phyloP scores from a whole-genome alignment of 2,113 vertebrate genomes.

The Delphinus delphis region DNA sequence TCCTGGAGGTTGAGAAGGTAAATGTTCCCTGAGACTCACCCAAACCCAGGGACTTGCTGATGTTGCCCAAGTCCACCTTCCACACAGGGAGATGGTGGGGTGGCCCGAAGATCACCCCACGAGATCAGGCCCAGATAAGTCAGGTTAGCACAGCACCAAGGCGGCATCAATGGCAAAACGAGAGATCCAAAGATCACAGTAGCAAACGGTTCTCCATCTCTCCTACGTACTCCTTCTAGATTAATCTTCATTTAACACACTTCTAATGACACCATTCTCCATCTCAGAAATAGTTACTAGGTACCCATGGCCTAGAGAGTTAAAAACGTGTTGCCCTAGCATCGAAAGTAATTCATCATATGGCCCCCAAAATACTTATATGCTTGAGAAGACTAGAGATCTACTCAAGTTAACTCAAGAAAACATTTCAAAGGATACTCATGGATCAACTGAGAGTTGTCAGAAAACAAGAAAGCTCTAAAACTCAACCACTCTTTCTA shows the following conservation, averaged over 20 bases:
- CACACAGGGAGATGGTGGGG: background rate
- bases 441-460: background rate
- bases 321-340: background rate
- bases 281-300: constrained; percentile 28
- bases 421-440: background rate
- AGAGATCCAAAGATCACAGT: background rate
- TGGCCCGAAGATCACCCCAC: background rate
- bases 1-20: background rate
- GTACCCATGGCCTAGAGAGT: background rate
- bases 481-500: background rate
- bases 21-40: background rate
- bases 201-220: background rate
- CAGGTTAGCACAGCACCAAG: background rate
- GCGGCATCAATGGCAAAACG: background rate
- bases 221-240: background rate
- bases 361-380: background rate
- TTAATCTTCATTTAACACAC: constrained; percentile 5
- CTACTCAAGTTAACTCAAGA: background rate
- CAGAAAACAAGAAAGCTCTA: constrained; percentile 1
- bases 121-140: background rate
- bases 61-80: background rate
- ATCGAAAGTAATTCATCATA: constrained; percentile 22
- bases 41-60: background rate
- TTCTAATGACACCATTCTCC: background rate
- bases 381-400: background rate